A percentile compares a stretch with the other conserved stretches of the same genome.
Evolutionary conservation across 2,797 vertebrate genomes (phyloP).

Genomic region (Ambastaia sidthimunki): DNA sequence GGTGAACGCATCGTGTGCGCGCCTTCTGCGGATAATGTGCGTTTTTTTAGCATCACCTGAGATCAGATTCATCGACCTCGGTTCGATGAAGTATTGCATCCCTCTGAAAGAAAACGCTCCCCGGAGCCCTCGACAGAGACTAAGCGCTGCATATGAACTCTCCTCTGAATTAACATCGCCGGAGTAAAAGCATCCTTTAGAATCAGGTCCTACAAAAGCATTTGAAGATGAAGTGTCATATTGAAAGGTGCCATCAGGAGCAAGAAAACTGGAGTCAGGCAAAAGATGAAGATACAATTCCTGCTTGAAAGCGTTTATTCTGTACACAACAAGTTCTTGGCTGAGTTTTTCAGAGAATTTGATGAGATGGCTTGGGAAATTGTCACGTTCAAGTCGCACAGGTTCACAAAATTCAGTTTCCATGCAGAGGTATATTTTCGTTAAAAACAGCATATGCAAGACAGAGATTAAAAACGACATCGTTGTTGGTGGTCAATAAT

Average conservation of each 20-base stretch:
- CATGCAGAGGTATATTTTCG: conserved; percentile 60
- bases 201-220: conserved; percentile 58
- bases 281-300: conserved; percentile 87
- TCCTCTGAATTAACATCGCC: conserved; percentile 89
- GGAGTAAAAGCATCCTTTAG: conserved; percentile 90
- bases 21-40: conserved; percentile 82
- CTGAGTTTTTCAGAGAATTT: conserved; percentile 72
- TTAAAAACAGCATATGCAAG: conserved; percentile 60
- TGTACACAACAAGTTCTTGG: conserved; percentile 76
- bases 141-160: conserved; percentile 89
- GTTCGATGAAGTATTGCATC: conserved; percentile 89
- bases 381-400: conserved; percentile 79
- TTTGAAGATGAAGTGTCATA: conserved; percentile 69
- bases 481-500: conserved; percentile 54
- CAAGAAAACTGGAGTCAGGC: conserved; percentile 88
- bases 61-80: conserved; percentile 72
- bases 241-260: conserved; percentile 80
- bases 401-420: conserved; percentile 87
- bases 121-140: conserved; percentile 88
- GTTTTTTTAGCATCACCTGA: conserved; percentile 69
- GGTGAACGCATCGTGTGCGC: conserved; percentile 58
- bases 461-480: conserved; percentile 71
- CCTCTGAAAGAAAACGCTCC: conserved; percentile 90
- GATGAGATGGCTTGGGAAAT: conserved; percentile 66
- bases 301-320: conserved; percentile 89